A percentile compares a stretch with the other conserved stretches of the same genome.
Evolutionary conservation across 1,140 invertebrate species (phyloP).

Genomic region (Vollenhovia emeryi): DNA sequence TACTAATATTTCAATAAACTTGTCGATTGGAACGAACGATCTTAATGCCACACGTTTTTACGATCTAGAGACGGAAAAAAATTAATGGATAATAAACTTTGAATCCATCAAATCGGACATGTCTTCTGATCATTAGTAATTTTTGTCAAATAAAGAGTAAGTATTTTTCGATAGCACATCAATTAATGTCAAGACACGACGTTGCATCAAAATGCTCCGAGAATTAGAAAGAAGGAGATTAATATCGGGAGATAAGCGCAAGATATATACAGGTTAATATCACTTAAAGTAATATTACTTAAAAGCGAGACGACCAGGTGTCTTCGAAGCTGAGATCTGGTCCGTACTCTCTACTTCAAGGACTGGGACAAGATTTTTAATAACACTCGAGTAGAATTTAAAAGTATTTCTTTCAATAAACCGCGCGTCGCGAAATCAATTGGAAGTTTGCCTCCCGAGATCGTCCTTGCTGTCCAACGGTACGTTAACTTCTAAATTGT

Average conservation of each 20-base stretch:
- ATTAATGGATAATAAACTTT: not conserved
- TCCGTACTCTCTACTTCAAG: not conserved
- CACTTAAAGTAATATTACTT: slow-evolving; percentile 11
- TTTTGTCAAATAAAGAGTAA: not conserved
- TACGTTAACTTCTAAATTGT: slow-evolving; percentile 3
- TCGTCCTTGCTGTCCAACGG: not conserved
- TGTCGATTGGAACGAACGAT: not conserved
- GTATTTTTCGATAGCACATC: slow-evolving; percentile 27
- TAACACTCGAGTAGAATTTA: not conserved
- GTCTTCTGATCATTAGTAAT: not conserved
- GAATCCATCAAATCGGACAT: slow-evolving; percentile 6
- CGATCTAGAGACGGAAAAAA: not conserved
- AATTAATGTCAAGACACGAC: slow-evolving; percentile 18
- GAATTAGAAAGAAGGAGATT: not conserved
- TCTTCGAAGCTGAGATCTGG: not conserved
- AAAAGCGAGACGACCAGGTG: not conserved
- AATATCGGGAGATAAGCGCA: slow-evolving; percentile 18
- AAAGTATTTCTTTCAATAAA: not conserved
- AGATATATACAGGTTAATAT: slow-evolving; percentile 6
- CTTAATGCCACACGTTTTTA: not conserved
- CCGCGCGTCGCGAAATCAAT: not conserved
- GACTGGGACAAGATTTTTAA: slow-evolving; percentile 3
- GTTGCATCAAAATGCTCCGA: not conserved
- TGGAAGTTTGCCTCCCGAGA: not conserved
- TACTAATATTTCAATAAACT: slow-evolving; percentile 5